Conservation (phyloP, 2,797 vertebrate species). For the Halcyon badia region DNA sequence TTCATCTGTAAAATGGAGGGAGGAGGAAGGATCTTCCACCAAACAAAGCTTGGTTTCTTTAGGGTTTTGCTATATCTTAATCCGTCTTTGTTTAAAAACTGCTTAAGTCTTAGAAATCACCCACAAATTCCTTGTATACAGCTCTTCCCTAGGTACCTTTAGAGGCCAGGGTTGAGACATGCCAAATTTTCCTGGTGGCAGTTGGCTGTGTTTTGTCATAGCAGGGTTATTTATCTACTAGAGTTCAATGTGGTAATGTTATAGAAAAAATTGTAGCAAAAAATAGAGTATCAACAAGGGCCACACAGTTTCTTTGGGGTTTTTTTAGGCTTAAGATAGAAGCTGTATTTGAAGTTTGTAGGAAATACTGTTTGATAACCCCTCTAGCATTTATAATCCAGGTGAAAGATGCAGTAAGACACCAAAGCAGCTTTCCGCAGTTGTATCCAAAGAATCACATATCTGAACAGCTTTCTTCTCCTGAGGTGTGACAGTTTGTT, state of each 20-base stretch:
- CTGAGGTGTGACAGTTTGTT: not conserved
- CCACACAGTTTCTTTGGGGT: not conserved
- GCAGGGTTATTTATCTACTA: not conserved
- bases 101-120: not conserved
- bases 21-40: not conserved
- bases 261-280: not conserved
- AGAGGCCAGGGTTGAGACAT: not conserved
- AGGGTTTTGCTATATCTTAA: not conserved
- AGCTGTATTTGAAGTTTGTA: not conserved
- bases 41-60: not conserved
- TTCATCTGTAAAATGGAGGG: not conserved
- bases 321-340: not conserved
- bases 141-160: not conserved
- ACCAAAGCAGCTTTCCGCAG: not conserved
- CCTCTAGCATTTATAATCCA: not conserved
- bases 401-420: not conserved
- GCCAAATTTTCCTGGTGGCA: not conserved
- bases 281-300: not conserved
- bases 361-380: not conserved
- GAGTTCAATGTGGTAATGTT: not conserved
- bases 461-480: not conserved
- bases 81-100: not conserved
- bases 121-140: not conserved
- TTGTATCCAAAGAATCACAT: not conserved
- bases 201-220: not conserved